phyloP scores from a whole-genome alignment of 53 echinoderm and acorn worm species.

The Actinopyga echinites region DNA sequence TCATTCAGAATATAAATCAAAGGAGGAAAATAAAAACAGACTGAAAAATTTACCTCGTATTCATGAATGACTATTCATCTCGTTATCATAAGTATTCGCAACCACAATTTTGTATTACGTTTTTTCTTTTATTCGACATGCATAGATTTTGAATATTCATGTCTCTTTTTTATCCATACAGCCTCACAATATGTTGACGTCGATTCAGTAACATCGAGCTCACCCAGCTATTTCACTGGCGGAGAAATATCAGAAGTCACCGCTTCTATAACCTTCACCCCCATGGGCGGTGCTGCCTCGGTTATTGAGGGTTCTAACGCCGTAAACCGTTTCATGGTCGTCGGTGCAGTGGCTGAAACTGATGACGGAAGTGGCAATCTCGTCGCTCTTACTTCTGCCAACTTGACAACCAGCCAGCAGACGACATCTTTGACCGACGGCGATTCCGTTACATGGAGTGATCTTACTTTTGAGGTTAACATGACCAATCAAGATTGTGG shows the following conservation, averaged over 20 bases:
- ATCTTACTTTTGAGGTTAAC: slow-evolving; percentile 39
- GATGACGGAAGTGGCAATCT: slow-evolving; percentile 16
- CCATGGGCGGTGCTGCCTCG: slow-evolving; percentile 53
- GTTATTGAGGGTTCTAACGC: slow-evolving; percentile 45
- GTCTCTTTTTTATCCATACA: neutral
- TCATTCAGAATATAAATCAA: no score
- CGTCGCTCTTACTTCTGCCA: slow-evolving; percentile 9
- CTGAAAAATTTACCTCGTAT: no score
- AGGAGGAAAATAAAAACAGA: no score
- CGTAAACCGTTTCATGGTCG: slow-evolving; percentile 36
- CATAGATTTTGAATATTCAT: neutral
- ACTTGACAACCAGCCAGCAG: slow-evolving; percentile 40
- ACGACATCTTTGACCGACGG: slow-evolving; percentile 50
- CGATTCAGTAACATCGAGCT: slow-evolving; percentile 43
- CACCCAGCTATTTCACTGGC: slow-evolving; percentile 45
- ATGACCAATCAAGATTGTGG: slow-evolving; percentile 63
- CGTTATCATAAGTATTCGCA: no score
- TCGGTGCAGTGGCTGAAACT: slow-evolving; percentile 30
- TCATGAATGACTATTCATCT: no score
- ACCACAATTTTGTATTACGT: no score
- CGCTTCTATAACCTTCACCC: slow-evolving; percentile 56
- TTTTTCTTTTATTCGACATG: neutral
- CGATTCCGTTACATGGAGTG: slow-evolving; percentile 50
- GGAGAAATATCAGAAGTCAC: slow-evolving; percentile 32
- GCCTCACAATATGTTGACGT: slow-evolving; percentile 61